Conservation (phyloP, 2,888 invertebrate species). For the Toxonevra muliebris region DNA sequence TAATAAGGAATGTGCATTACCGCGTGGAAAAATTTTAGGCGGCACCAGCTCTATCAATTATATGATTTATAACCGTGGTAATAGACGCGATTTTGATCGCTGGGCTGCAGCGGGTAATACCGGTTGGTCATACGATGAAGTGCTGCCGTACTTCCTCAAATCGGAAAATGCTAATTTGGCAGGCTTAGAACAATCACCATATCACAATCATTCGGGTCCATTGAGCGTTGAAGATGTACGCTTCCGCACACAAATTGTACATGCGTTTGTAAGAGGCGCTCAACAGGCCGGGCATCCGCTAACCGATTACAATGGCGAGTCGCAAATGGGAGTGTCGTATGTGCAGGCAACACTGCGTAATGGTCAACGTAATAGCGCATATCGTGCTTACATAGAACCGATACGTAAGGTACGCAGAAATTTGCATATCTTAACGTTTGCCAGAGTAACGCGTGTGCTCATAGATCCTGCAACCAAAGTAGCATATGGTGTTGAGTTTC, state of each 20-base stretch:
- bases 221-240: slow-evolving; percentile 70
- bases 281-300: slow-evolving; percentile 71
- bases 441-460: slow-evolving; percentile 72
- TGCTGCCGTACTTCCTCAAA: slow-evolving; percentile 69
- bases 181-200: slow-evolving; percentile 65
- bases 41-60: slow-evolving; percentile 70
- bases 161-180: slow-evolving; percentile 68
- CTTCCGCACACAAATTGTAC: slow-evolving; percentile 65
- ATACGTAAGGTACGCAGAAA: slow-evolving; percentile 69
- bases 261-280: slow-evolving; percentile 70
- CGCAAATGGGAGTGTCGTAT: slow-evolving; percentile 71
- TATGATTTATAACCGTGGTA: slow-evolving; percentile 77
- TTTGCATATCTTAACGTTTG: slow-evolving; percentile 72
- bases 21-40: slow-evolving; percentile 69
- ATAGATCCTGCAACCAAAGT: slow-evolving; percentile 70
- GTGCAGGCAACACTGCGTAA: slow-evolving; percentile 69
- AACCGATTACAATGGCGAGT: slow-evolving; percentile 73
- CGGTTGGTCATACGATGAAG: slow-evolving; percentile 74
- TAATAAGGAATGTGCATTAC: slow-evolving; percentile 58
- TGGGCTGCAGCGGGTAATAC: slow-evolving; percentile 73
- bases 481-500: slow-evolving; percentile 74
- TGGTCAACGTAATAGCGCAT: slow-evolving; percentile 72
- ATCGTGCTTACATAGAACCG: slow-evolving; percentile 71
- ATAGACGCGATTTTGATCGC: slow-evolving; percentile 74
- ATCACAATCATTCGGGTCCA: slow-evolving; percentile 70